A percentile compares a stretch with the other conserved stretches of the same genome.
These are phyloP conservation scores for Stegophylla sp. DNA, from an alignment of 2,888 invertebrate species.

Conservation along the genomic window DNA sequence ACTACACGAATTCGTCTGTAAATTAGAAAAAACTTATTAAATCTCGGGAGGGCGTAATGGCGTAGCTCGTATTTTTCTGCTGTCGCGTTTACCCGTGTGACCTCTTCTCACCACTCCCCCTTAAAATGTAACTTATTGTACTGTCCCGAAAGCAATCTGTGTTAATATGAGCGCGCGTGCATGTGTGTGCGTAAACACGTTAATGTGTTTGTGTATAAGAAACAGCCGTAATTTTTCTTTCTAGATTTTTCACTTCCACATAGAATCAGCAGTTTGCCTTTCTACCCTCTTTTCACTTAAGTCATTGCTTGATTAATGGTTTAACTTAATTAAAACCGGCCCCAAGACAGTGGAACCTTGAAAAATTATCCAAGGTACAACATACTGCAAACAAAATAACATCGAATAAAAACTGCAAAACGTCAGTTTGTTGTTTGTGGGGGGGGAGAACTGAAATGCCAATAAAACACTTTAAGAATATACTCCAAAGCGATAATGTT, in stretches of 20 bases:
- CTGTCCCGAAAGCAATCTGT: slow-evolving; percentile 47
- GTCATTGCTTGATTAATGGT: slow-evolving; percentile 66
- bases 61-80: slow-evolving; percentile 21
- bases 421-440: not conserved
- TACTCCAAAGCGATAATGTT: not conserved
- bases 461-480: slow-evolving; percentile 3
- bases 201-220: slow-evolving; percentile 16
- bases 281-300: slow-evolving; percentile 13
- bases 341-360: slow-evolving; percentile 29
- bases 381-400: slow-evolving; percentile 26
- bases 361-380: slow-evolving; percentile 31
- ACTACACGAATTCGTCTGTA: not conserved
- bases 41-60: not conserved
- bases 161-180: slow-evolving; percentile 12
- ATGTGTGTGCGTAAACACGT: not conserved
- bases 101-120: slow-evolving; percentile 1
- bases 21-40: slow-evolving; percentile 28
- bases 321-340: slow-evolving; percentile 67
- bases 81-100: slow-evolving; percentile 10
- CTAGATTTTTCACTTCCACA: slow-evolving; percentile 42
- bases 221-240: slow-evolving; percentile 52
- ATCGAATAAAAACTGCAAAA: slow-evolving; percentile 2
- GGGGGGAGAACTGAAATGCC: not conserved
- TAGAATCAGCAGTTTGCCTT: slow-evolving; percentile 32
- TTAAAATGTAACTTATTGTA: slow-evolving; percentile 44